Evolutionary conservation across 2,113 vertebrate species (phyloP).

Genomic region (Trematocara zebra): DNA sequence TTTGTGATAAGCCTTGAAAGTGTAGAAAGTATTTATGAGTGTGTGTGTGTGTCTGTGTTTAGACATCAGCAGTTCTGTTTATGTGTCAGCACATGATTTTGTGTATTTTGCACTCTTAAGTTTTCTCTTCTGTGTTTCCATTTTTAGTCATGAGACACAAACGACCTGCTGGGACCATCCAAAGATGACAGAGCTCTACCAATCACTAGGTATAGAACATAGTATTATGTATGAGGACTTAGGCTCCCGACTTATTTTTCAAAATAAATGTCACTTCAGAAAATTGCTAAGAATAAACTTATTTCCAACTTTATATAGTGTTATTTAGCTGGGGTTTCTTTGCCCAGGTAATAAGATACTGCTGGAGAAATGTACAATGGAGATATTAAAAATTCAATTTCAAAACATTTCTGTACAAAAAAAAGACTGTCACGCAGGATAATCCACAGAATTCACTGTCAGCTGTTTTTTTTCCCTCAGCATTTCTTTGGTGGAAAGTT

Average conservation of each 20-base stretch:
- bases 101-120: neutral
- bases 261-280: neutral
- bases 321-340: neutral
- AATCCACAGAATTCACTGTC: neutral
- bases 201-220: conserved; percentile 80
- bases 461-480: neutral
- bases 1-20: neutral
- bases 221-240: neutral
- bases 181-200: conserved; percentile 94
- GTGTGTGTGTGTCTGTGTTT: neutral
- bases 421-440: neutral
- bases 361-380: neutral
- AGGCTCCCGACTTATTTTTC: neutral
- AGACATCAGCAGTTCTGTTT: neutral
- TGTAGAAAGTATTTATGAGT: neutral
- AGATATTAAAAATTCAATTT: neutral
- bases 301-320: neutral
- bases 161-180: conserved; percentile 96
- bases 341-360: neutral
- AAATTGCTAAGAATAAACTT: neutral
- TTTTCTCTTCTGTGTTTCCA: neutral
- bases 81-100: neutral
- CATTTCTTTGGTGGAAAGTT: neutral
- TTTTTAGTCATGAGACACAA: conserved; percentile 87
- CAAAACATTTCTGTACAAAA: neutral